Conservation (phyloP, 2,888 invertebrate genomes). For the Agrotis ipsilon region DNA sequence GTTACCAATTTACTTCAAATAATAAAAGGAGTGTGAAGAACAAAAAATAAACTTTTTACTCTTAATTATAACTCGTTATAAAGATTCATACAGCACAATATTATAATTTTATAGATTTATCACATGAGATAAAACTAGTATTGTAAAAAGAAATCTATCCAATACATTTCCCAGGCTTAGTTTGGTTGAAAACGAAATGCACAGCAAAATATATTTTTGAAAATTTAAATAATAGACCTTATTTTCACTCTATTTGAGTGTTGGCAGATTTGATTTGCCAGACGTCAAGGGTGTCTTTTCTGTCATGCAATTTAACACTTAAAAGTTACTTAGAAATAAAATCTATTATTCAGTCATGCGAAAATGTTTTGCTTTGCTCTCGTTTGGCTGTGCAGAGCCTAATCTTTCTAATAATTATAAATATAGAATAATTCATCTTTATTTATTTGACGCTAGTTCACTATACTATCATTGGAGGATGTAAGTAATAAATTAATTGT, state of each 20-base stretch:
- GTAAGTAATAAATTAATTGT: conserved; percentile 42
- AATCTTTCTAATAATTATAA: conserved; percentile 41
- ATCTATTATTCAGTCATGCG: not conserved
- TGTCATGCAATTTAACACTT: not conserved
- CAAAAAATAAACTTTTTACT: no score
- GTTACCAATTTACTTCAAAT: not conserved
- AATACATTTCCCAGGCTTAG: conserved; percentile 26
- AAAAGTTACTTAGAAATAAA: not conserved
- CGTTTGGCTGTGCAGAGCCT: conserved; percentile 2
- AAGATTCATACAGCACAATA: conserved; percentile 34
- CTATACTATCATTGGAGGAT: conserved; percentile 42
- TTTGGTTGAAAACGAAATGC: not conserved
- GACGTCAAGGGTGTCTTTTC: not conserved
- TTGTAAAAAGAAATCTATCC: conserved; percentile 26
- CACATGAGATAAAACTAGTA: conserved; percentile 41
- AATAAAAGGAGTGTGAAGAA: not conserved
- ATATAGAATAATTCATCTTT: conserved; percentile 42
- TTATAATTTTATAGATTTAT: conserved; percentile 42
- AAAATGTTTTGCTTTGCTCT: conserved; percentile 9
- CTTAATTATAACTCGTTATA: conserved; percentile 10
- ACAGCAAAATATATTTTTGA: not conserved
- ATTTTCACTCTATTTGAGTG: not conserved
- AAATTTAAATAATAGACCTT: not conserved
- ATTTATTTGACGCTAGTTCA: conserved; percentile 56
- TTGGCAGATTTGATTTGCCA: not conserved